phyloP scores from a whole-genome alignment of 1,140 invertebrate genomes.

The Heliconius congener region DNA sequence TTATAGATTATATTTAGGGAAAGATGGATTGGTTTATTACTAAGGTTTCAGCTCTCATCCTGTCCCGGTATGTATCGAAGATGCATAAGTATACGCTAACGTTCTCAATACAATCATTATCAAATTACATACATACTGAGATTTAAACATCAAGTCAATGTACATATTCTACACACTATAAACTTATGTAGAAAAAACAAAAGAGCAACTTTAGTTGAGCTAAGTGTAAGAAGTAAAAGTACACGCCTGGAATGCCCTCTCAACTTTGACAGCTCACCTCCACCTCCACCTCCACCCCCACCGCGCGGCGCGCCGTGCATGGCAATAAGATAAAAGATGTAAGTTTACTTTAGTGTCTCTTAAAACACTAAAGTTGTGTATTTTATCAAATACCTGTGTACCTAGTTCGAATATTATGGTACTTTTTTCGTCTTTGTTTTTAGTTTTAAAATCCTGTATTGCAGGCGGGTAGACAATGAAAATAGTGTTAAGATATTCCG shows the following conservation, averaged over 20 bases:
- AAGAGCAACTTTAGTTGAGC: constrained; percentile 1
- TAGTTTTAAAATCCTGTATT: too few species aligned
- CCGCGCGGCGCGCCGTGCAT: constrained; percentile 1
- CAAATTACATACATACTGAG: too few species aligned
- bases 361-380: neutral
- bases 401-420: neutral
- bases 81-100: too few species aligned
- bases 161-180: neutral
- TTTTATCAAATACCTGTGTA: neutral
- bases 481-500: too few species aligned
- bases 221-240: constrained; percentile 6
- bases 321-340: constrained; percentile 7
- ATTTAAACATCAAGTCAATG: too few species aligned
- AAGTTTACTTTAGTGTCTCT: neutral
- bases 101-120: too few species aligned
- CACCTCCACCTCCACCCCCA: neutral
- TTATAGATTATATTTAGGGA: too few species aligned
- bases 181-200: constrained; percentile 3
- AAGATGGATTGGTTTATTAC: too few species aligned
- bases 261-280: constrained; percentile 27
- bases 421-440: too few species aligned
- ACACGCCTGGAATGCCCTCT: constrained; percentile 22
- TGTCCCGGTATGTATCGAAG: too few species aligned
- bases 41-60: too few species aligned
- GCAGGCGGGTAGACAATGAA: too few species aligned